Conservation (phyloP, 2,113 vertebrate species). For the Chelonoidis abingdonii region DNA sequence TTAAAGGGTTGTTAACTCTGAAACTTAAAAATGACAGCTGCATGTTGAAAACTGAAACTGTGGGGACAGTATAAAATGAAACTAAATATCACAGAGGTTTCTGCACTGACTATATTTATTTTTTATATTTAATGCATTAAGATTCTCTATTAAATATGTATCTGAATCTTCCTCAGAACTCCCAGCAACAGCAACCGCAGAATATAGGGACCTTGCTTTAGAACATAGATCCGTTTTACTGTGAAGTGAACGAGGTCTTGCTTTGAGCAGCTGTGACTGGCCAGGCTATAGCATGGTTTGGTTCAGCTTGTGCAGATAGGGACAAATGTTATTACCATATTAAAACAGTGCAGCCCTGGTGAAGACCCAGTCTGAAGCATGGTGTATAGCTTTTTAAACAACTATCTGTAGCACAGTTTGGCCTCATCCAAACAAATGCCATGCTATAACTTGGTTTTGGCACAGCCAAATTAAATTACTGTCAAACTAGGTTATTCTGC, state of each 20-base stretch:
- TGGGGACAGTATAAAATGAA: neutral
- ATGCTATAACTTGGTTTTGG: neutral
- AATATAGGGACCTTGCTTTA: conserved; percentile 17
- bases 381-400: neutral
- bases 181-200: conserved; percentile 30
- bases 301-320: neutral
- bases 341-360: conserved; percentile 2
- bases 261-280: conserved; percentile 11
- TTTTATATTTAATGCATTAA: conserved; percentile 48
- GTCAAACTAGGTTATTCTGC: conserved; percentile 5
- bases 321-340: neutral
- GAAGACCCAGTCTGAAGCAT: conserved; percentile 29
- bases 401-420: neutral
- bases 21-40: neutral
- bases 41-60: neutral
- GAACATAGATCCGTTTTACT: neutral
- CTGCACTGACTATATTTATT: conserved; percentile 52
- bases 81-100: conserved; percentile 8
- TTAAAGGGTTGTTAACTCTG: neutral
- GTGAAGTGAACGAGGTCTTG: neutral
- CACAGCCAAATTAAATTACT: neutral
- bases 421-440: neutral
- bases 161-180: conserved; percentile 52
- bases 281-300: neutral
- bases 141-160: conserved; percentile 8